phyloP scores from a whole-genome alignment of 2,888 invertebrate species.

The Mesopsocus fuscifrons region DNA sequence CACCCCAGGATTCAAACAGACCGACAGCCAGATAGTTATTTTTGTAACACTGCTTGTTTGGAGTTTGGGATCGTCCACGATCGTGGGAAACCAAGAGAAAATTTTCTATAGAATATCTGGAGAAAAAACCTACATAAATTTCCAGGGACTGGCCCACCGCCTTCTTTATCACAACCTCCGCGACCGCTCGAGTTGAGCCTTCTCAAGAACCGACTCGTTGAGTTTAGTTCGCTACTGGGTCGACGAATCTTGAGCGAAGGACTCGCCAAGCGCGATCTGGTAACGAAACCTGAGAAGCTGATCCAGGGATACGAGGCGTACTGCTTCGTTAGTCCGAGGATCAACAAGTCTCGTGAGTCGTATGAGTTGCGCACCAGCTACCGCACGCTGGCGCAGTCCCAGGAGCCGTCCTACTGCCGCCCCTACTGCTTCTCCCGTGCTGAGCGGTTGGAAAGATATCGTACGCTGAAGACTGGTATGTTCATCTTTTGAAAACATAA shows the following conservation, averaged over 20 bases:
- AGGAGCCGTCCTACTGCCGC: neutral
- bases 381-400: neutral
- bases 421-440: neutral
- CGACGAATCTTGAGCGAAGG: neutral
- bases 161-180: neutral
- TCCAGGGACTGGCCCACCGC: neutral
- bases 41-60: too few species aligned
- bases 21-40: too few species aligned
- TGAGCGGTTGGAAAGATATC: neutral
- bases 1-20: too few species aligned
- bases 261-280: neutral
- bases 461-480: neutral
- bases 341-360: neutral
- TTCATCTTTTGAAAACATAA: neutral
- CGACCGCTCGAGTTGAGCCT: neutral
- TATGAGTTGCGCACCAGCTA: neutral
- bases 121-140: too few species aligned
- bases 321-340: neutral
- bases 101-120: too few species aligned
- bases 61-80: neutral
- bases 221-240: neutral
- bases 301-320: neutral
- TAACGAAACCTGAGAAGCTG: neutral
- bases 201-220: neutral
- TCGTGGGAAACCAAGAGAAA: neutral